Evolutionary conservation across 1,140 invertebrate species (phyloP).

Genomic region (Spodoptera litura): DNA sequence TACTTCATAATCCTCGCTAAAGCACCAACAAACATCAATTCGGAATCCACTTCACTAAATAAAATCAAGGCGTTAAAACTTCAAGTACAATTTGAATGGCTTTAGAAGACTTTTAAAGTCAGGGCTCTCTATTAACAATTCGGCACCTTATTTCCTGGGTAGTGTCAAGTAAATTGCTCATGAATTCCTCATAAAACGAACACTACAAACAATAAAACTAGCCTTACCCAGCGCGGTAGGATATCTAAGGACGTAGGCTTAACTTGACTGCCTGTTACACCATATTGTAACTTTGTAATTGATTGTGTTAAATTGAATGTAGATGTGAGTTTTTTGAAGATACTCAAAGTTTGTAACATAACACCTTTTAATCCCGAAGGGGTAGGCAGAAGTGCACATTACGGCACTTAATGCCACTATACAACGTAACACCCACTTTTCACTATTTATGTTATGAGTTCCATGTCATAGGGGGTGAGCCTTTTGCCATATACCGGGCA

Average conservation of each 20-base stretch:
- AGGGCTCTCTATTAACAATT: conserved; percentile 16
- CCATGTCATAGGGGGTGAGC: no score
- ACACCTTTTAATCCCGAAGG: no score
- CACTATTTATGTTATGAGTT: no score
- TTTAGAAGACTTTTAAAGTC: conserved; percentile 4
- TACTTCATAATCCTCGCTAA: neutral
- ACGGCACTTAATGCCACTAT: no score
- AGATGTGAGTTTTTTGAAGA: no score
- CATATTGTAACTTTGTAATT: conserved; percentile 15
- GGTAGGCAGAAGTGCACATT: no score
- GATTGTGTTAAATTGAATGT: neutral
- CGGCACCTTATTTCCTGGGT: conserved; percentile 19
- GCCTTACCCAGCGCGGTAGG: conserved; percentile 59
- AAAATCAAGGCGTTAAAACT: neutral
- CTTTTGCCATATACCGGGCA: no score
- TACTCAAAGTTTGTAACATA: no score
- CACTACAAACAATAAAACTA: conserved; percentile 75
- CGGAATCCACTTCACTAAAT: neutral
- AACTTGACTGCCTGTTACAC: conserved; percentile 58
- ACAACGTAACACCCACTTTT: no score
- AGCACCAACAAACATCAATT: neutral
- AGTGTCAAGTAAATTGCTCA: conserved; percentile 54
- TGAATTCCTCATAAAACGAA: conserved; percentile 67
- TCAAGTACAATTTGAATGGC: conserved; percentile 11
- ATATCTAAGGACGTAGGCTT: conserved; percentile 68